Conservation (phyloP, 2,888 invertebrate species). For the Drosophila phalerata region DNA sequence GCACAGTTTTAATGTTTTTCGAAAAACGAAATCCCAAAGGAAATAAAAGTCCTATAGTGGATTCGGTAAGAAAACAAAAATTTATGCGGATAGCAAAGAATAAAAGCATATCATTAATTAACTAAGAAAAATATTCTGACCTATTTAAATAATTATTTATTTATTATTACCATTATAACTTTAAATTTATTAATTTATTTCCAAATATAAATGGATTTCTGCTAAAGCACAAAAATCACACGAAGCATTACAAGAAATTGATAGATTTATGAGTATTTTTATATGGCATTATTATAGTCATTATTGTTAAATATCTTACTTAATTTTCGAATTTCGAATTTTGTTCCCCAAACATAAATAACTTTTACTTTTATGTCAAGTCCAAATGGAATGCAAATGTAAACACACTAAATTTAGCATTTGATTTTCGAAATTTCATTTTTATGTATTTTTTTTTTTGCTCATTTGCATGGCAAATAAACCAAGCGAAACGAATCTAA, state of each 20-base stretch:
- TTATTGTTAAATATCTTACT: slow-evolving; percentile 2
- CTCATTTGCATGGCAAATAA: slow-evolving; percentile 60
- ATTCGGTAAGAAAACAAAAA: too few species aligned
- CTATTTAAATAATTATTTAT: too few species aligned
- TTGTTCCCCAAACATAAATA: slow-evolving; percentile 58
- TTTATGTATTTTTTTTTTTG: slow-evolving; percentile 6
- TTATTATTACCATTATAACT: too few species aligned
- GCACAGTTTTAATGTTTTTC: too few species aligned
- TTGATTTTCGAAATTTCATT: slow-evolving; percentile 66
- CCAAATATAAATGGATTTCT: slow-evolving; percentile 24
- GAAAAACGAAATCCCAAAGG: too few species aligned
- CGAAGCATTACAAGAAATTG: neutral
- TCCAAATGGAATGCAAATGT: slow-evolving; percentile 59
- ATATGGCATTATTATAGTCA: neutral
- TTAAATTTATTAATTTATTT: too few species aligned
- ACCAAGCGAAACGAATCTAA: slow-evolving; percentile 17
- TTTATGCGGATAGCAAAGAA: too few species aligned
- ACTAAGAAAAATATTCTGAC: too few species aligned
- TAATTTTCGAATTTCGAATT: slow-evolving; percentile 22
- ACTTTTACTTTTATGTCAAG: slow-evolving; percentile 73
- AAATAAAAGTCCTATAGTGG: too few species aligned
- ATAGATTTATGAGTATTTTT: slow-evolving; percentile 19
- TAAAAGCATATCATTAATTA: too few species aligned
- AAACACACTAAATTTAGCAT: slow-evolving; percentile 19
- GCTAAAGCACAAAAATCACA: slow-evolving; percentile 40